A percentile compares a stretch with the other conserved stretches of the same genome.
Conservation (phyloP, 2,113 vertebrate genomes). For the Jacana jacana region DNA sequence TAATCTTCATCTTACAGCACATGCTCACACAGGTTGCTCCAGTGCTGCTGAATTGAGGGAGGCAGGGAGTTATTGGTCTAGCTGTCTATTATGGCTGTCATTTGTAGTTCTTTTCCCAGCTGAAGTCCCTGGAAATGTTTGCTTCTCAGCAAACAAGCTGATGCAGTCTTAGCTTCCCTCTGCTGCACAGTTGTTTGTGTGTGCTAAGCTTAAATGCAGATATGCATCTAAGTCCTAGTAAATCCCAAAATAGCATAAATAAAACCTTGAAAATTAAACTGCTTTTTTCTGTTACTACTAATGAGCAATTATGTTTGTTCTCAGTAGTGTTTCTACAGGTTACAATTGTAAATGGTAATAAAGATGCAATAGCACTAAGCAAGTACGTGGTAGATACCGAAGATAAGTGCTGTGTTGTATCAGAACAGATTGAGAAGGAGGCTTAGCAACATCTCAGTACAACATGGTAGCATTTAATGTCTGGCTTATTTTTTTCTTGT, state of each 20-base stretch:
- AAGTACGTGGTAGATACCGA: neutral
- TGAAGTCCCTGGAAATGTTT: neutral
- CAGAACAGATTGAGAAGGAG: neutral
- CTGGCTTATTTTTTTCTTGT: neutral
- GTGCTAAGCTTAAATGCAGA: neutral
- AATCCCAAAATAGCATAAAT: slow-evolving; percentile 39
- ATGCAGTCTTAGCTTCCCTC: neutral
- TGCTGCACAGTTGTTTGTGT: neutral
- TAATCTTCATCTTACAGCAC: neutral
- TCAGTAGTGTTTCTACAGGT: neutral
- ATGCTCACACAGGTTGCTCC: neutral
- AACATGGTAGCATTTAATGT: neutral
- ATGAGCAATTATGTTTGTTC: neutral
- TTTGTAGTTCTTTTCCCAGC: neutral
- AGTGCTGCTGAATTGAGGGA: neutral
- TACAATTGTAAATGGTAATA: slow-evolving; percentile 2
- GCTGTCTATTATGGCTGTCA: neutral
- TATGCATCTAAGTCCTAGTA: slow-evolving; percentile 43
- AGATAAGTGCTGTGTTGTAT: neutral
- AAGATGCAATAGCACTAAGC: neutral
- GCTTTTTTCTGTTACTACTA: slow-evolving; percentile 17
- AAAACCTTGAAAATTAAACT: slow-evolving; percentile 41
- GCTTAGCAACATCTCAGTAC: neutral
- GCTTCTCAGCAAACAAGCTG: neutral
- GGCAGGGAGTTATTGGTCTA: neutral